These are phyloP conservation scores for Girardia tigrina DNA, from an alignment of 2,888 invertebrate genomes.

Conservation along the genomic window DNA sequence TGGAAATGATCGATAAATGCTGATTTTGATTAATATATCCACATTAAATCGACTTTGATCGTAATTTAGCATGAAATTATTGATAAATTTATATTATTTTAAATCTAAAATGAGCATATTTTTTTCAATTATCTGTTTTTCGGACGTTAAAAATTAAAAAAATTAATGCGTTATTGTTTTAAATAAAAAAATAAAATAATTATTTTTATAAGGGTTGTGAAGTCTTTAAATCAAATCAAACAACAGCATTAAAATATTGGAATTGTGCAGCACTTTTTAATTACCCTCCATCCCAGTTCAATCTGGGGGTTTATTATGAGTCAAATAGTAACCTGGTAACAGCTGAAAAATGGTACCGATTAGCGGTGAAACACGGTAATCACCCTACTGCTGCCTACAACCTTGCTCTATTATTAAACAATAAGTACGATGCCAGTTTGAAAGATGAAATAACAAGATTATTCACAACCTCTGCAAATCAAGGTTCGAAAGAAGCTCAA, in stretches of 20 bases:
- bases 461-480: too few species aligned
- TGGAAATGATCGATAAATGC: too few species aligned
- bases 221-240: background rate
- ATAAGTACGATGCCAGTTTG: background rate
- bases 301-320: constrained; percentile 41
- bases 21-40: too few species aligned
- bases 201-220: constrained; percentile 11
- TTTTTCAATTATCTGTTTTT: too few species aligned
- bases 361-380: background rate
- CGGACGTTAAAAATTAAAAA: too few species aligned
- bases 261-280: constrained; percentile 23
- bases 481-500: too few species aligned
- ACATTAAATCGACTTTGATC: too few species aligned
- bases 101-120: too few species aligned
- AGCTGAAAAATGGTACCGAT: constrained; percentile 11
- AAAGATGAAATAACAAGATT: background rate
- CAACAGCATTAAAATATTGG: constrained; percentile 10
- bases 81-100: too few species aligned
- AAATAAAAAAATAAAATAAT: too few species aligned
- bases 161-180: too few species aligned
- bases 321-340: constrained; percentile 35
- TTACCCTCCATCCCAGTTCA: constrained; percentile 36
- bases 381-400: constrained; percentile 32
- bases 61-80: too few species aligned
- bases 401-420: constrained; percentile 21